These are phyloP conservation scores for Seira sanloemensis DNA, from an alignment of 2,888 invertebrate genomes.

Conservation along the genomic window DNA sequence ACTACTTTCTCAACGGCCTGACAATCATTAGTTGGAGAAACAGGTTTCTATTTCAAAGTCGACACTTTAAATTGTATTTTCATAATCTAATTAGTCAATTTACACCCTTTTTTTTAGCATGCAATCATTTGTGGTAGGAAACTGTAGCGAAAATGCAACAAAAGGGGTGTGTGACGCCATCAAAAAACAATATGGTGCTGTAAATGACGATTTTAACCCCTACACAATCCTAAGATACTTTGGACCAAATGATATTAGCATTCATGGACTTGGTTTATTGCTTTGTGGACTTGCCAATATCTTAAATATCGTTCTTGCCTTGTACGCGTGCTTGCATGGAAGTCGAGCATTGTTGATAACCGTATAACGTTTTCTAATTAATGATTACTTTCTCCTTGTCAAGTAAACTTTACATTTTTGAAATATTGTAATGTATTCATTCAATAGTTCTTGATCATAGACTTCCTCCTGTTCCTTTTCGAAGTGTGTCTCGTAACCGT, in stretches of 20 bases:
- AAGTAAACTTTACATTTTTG: too few relatives aligned
- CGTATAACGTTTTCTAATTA: too few relatives aligned
- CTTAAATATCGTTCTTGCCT: slow-evolving; percentile 26
- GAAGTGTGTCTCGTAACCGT: slow-evolving; percentile 20
- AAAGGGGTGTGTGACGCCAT: slow-evolving; percentile 28
- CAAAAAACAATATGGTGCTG: slow-evolving; percentile 10
- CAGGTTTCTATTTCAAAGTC: slow-evolving; percentile 20
- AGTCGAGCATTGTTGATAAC: slow-evolving; percentile 15
- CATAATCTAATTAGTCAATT: too few relatives aligned
- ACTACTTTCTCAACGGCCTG: slow-evolving; percentile 44
- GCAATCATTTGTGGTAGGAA: slow-evolving; percentile 23
- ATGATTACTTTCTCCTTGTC: too few relatives aligned
- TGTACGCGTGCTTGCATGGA: slow-evolving; percentile 32
- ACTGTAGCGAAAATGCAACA: slow-evolving; percentile 15
- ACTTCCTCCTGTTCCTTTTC: slow-evolving; percentile 26
- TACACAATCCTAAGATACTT: slow-evolving; percentile 43
- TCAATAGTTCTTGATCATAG: slow-evolving; percentile 26
- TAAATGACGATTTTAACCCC: background rate
- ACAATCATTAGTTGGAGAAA: slow-evolving; percentile 54
- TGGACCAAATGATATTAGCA: slow-evolving; percentile 23
- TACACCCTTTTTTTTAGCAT: slow-evolving; percentile 28
- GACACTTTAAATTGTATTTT: too few relatives aligned
- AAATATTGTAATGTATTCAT: background rate
- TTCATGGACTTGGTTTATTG: slow-evolving; percentile 26
- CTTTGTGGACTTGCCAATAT: slow-evolving; percentile 2